A percentile compares a stretch with the other conserved stretches of the same genome.
phyloP scores from a whole-genome alignment of 2,888 invertebrate species.

The Trimorus sp. region DNA sequence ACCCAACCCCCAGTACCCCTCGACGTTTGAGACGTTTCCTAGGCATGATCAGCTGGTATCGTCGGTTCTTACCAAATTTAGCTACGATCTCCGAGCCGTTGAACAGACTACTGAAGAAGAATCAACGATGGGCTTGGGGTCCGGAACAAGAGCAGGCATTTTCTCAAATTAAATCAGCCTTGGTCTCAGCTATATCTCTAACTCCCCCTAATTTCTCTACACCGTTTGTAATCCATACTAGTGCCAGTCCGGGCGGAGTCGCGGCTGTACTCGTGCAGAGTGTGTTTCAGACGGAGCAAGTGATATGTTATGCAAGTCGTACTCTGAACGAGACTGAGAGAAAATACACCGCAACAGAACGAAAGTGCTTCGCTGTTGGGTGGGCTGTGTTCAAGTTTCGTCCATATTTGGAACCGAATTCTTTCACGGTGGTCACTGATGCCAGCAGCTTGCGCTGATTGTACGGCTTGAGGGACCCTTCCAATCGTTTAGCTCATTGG shows the following conservation, averaged over 20 bases:
- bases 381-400: constrained; percentile 17
- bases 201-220: constrained; percentile 5
- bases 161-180: not conserved
- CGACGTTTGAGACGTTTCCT: constrained; percentile 2
- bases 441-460: not conserved
- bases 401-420: constrained; percentile 4
- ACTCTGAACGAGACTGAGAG: not conserved
- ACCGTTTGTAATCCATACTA: constrained; percentile 3
- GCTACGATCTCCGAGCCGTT: not conserved
- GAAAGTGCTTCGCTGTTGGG: constrained; percentile 3
- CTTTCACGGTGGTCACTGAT: not conserved
- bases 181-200: not conserved
- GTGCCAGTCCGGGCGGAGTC: constrained; percentile 5
- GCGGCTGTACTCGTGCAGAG: constrained; percentile 30
- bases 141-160: constrained; percentile 3
- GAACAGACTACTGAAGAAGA: not conserved
- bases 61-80: not conserved
- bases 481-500: constrained; percentile 8
- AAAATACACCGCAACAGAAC: not conserved
- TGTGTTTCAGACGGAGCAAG: constrained; percentile 21
- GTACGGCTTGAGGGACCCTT: not conserved
- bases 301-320: constrained; percentile 65
- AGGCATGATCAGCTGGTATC: constrained; percentile 20
- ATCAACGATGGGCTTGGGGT: constrained; percentile 9
- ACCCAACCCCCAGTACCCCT: constrained; percentile 46